Conservation (phyloP, 1,140 invertebrate species). For the Chlorops oryzae region DNA sequence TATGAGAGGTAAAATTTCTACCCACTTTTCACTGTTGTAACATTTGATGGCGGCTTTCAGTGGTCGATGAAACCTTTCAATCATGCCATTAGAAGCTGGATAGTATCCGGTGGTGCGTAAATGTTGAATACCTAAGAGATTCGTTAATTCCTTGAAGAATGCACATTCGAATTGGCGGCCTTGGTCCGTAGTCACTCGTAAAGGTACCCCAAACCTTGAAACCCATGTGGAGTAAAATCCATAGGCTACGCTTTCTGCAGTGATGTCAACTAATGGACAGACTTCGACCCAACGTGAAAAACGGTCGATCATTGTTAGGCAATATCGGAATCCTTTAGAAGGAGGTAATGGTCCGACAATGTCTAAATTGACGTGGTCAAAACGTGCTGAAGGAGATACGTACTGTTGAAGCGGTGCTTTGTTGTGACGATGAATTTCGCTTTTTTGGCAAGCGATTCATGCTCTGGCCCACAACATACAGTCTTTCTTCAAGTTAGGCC, state of each 20-base stretch:
- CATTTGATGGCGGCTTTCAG: conserved; percentile 19
- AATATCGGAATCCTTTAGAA: conserved; percentile 15
- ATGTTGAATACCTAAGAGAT: conserved; percentile 19
- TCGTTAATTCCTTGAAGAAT: conserved; percentile 24
- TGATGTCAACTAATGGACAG: conserved; percentile 25
- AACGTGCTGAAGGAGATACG: not conserved
- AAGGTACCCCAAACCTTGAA: conserved; percentile 35
- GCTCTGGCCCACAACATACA: not conserved
- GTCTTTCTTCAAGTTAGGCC: not conserved
- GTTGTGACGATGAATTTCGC: conserved; percentile 6
- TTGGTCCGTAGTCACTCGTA: conserved; percentile 37
- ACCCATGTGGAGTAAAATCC: conserved; percentile 42
- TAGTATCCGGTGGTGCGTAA: conserved; percentile 44
- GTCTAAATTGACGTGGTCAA: too few species aligned
- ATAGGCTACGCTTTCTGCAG: conserved; percentile 31
- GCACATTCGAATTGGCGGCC: conserved; percentile 24
- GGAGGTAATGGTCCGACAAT: too few species aligned
- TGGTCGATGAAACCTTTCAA: conserved; percentile 45
- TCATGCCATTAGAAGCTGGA: conserved; percentile 43
- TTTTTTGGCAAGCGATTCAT: conserved; percentile 6
- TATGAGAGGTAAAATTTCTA: conserved; percentile 38
- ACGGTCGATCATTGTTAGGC: conserved; percentile 29
- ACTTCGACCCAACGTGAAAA: conserved; percentile 36
- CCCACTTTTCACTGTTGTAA: conserved; percentile 30
- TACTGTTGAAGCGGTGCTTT: not conserved